Percentiles rank a stretch among this genome's conserved stretches.
Evolutionary conservation across 2,888 invertebrate species (phyloP).

Genomic region (Aplocera efformata): DNA sequence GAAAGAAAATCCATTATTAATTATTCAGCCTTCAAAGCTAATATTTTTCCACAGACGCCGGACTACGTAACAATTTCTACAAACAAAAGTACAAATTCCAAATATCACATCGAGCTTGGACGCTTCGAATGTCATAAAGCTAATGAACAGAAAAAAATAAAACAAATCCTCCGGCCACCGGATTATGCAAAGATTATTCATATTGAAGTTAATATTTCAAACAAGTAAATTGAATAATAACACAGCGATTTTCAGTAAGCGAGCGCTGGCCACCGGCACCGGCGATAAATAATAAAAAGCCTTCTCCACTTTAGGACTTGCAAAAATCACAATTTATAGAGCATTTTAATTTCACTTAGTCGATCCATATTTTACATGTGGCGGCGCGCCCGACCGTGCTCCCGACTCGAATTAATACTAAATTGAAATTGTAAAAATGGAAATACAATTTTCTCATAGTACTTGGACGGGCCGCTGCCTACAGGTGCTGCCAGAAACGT

Average conservation of each 20-base stretch:
- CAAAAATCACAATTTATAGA: conserved; percentile 81
- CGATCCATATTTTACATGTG: conserved; percentile 81
- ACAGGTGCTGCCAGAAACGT: conserved; percentile 67
- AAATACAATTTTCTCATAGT: conserved; percentile 78
- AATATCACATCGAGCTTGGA: conserved; percentile 8
- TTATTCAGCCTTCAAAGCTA: conserved; percentile 13
- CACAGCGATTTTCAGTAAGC: conserved; percentile 73
- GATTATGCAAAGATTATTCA: conserved; percentile 47
- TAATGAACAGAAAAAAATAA: conserved; percentile 21
- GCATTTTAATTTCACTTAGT: conserved; percentile 81
- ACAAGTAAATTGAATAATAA: conserved; percentile 76
- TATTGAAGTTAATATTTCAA: conserved; percentile 64
- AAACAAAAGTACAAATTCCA: conserved; percentile 9
- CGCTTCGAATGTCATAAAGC: conserved; percentile 15
- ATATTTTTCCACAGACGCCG: conserved; percentile 12
- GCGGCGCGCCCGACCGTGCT: conserved; percentile 71
- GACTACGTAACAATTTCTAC: conserved; percentile 9
- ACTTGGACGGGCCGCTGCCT: conserved; percentile 52
- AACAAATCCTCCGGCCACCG: conserved; percentile 12
- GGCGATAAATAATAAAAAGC: conserved; percentile 79
- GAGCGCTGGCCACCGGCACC: conserved; percentile 63
- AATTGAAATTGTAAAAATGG: conserved; percentile 81
- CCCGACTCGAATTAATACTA: conserved; percentile 78
- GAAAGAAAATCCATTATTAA: conserved; percentile 15
- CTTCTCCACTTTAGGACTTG: conserved; percentile 81